A percentile compares a stretch with the other conserved stretches of the same genome.
phyloP scores from a whole-genome alignment of 2,113 vertebrate species.

The Sinosuthora webbiana region DNA sequence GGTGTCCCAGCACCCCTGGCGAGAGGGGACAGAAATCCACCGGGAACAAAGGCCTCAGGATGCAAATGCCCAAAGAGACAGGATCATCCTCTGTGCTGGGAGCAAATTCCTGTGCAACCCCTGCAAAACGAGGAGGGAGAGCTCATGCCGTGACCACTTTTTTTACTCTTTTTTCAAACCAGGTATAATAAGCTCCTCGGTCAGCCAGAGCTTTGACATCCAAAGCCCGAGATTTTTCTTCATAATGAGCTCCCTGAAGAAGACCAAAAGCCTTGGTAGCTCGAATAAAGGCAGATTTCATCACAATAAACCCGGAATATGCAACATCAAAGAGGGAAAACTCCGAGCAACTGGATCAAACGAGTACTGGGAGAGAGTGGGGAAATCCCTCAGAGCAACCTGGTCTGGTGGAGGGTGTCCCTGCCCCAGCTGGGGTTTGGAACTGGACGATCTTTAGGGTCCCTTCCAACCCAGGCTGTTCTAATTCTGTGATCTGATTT shows the following conservation, averaged over 20 bases:
- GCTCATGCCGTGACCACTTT: background rate
- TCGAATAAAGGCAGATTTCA: conserved; percentile 23
- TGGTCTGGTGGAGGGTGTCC: background rate
- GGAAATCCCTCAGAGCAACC: background rate
- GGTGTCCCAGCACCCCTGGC: background rate
- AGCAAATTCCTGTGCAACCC: background rate
- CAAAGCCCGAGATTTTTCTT: background rate
- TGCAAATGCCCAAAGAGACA: background rate
- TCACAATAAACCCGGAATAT: background rate
- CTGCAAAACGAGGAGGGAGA: background rate
- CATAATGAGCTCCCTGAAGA: conserved; percentile 52
- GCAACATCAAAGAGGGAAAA: background rate
- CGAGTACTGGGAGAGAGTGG: background rate
- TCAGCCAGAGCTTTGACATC: conserved; percentile 1
- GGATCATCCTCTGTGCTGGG: background rate
- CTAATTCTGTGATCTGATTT: too few species aligned
- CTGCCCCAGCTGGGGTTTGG: background rate
- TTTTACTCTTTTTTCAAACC: background rate
- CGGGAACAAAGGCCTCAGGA: background rate
- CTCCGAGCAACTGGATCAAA: background rate
- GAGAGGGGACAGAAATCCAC: background rate
- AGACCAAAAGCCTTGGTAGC: conserved; percentile 20
- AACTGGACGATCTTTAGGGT: background rate
- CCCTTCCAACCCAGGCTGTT: background rate
- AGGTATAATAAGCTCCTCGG: conserved; percentile 18